Percentiles rank a stretch among this genome's conserved stretches.
Evolutionary conservation across 2,888 invertebrate species (phyloP).

Genomic region (Tubulanus polymorphus): DNA sequence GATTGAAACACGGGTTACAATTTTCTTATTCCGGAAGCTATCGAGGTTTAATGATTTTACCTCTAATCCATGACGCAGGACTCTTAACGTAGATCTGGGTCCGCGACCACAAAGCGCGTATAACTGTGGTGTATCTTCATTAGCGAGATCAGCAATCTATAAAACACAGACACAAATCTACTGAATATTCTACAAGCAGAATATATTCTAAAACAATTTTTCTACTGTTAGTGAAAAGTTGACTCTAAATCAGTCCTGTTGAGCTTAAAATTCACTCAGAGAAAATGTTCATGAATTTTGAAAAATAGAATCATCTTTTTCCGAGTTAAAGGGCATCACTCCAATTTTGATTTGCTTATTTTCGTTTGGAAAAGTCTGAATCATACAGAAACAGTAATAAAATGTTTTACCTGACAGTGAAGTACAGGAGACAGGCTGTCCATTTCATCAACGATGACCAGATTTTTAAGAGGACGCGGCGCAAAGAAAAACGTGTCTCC

Average conservation of each 20-base stretch:
- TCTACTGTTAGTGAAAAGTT: not conserved
- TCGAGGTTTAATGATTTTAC: conserved; percentile 40
- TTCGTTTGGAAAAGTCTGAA: too few relatives aligned
- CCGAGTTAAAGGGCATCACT: too few relatives aligned
- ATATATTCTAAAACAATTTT: not conserved
- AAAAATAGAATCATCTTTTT: too few relatives aligned
- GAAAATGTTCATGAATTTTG: too few relatives aligned
- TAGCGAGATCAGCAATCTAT: conserved; percentile 65
- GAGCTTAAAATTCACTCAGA: too few relatives aligned
- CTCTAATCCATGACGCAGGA: conserved; percentile 93
- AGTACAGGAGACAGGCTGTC: conserved; percentile 92
- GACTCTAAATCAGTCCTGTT: too few relatives aligned
- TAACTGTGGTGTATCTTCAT: conserved; percentile 97
- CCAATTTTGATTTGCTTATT: too few relatives aligned
- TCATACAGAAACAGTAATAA: too few relatives aligned
- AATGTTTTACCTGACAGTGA: conserved; percentile 67
- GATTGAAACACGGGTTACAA: too few relatives aligned
- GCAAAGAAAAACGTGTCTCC: conserved; percentile 99
- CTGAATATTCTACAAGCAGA: not conserved
- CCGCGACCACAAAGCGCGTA: conserved; percentile 95
- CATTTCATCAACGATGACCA: conserved; percentile 94
- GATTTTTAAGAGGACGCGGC: conserved; percentile 85
- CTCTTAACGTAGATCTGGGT: conserved; percentile 86
- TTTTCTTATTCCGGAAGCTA: too few relatives aligned
- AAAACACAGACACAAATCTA: conserved; percentile 5